Base-by-base conservation (phyloP, 1,140 invertebrate genomes). In the Notospermus geniculatus region DNA sequence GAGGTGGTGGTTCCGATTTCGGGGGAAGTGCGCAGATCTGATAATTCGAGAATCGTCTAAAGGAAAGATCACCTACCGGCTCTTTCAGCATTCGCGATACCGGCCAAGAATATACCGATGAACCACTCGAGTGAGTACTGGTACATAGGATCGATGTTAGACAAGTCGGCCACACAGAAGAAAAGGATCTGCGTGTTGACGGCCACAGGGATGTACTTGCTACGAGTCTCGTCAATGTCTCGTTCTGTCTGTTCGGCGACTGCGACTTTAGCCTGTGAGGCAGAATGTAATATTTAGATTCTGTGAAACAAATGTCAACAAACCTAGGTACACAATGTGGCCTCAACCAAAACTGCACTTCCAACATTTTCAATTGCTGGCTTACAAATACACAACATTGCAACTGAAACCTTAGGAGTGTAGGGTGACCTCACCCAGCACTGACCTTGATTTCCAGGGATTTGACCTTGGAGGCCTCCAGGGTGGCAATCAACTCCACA, bases 401-500 rank as follows among this genome's bases (percentile, higher is more conserved):
- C n/a, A n/a, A n/a, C n/a, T n/a, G n/a, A n/a, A n/a, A n/a, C n/a
- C n/a, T n/a, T n/a, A n/a, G n/a, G n/a, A n/a, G n/a, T n/a, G n/a
- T n/a, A n/a, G n/a, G n/a, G n/a, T n/a, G n/a, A n/a, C n/a, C n/a
- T n/a, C n/a, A n/a, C n/a, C n/a, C n/a, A 36, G 15, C 32, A 36
- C 32, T 36, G n/a, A 64, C 78, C 70, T 78, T 75, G 50, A 83
- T 83, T 65, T 83, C 81, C 57, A 71, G 68, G 15, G 81, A 82
- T 65, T 83, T 80, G 25, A 83, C 74, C 68, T 95, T 95, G 72
- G 91, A 93, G 68, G 93, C 90, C 72, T 93, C 93, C 0, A 95
- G 83, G 0, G 90, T 91, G 67, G 91, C 88, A 50, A 95, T 91
- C 0, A 95, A 84, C 72, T 93, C 91, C 73, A 94, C 90, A 74